phyloP scores from a whole-genome alignment of 2,797 vertebrate species.

The Coreius guichenoti region DNA sequence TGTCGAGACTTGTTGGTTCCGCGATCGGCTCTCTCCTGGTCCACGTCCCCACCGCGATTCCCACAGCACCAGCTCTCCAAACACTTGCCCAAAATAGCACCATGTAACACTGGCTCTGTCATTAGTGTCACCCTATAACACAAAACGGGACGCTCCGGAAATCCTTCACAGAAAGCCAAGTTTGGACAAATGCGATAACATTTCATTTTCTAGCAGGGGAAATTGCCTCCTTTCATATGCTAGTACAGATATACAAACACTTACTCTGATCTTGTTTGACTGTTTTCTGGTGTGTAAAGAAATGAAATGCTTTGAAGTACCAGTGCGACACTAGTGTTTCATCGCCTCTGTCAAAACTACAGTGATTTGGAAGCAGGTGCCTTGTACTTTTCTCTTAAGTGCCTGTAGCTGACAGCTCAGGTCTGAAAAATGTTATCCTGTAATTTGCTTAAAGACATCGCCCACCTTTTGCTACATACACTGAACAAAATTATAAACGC shows the following conservation, averaged over 20 bases:
- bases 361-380: slow-evolving; percentile 56
- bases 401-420: slow-evolving; percentile 32
- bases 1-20: slow-evolving; percentile 49
- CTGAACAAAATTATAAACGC: no score
- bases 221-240: slow-evolving; percentile 23
- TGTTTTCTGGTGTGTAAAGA: slow-evolving; percentile 25
- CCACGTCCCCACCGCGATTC: slow-evolving; percentile 11
- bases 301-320: slow-evolving; percentile 61
- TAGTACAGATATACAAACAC: slow-evolving; percentile 12
- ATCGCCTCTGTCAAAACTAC: slow-evolving; percentile 50
- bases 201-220: slow-evolving; percentile 23
- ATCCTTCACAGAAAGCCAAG: neutral
- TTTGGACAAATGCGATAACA: neutral
- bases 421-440: slow-evolving; percentile 32
- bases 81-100: slow-evolving; percentile 73
- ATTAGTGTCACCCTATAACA: slow-evolving; percentile 75
- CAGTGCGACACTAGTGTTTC: slow-evolving; percentile 33
- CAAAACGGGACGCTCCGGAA: slow-evolving; percentile 43
- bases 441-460: slow-evolving; percentile 12
- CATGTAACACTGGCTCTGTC: slow-evolving; percentile 67
- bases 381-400: slow-evolving; percentile 55
- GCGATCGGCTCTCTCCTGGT: neutral
- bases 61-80: slow-evolving; percentile 56
- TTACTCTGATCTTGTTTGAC: slow-evolving; percentile 7
- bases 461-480: neutral